Conservation (phyloP, 2,888 invertebrate species). For the Kryphioiulus occultus region DNA sequence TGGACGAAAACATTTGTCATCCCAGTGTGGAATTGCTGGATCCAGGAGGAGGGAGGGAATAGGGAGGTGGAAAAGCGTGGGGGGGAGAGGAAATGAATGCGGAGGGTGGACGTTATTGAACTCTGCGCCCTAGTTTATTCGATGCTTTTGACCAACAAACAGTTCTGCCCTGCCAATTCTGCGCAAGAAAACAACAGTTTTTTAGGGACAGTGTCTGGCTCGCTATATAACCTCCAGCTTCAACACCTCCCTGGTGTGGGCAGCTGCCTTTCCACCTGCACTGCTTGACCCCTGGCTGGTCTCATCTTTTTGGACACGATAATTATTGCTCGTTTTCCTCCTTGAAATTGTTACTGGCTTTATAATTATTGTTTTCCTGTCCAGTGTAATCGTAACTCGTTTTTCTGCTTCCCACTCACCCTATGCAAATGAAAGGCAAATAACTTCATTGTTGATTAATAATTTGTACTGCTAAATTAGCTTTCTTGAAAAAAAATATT, state of each 20-base stretch:
- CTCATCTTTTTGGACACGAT: too few relatives aligned
- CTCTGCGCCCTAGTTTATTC: neutral
- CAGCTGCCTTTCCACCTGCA: neutral
- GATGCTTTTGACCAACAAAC: slow-evolving; percentile 17
- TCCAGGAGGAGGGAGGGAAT: neutral
- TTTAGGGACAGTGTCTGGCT: neutral
- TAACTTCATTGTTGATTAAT: too few relatives aligned
- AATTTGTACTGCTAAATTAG: too few relatives aligned
- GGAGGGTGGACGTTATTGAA: slow-evolving; percentile 30
- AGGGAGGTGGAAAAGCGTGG: neutral
- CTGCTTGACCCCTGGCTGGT: neutral
- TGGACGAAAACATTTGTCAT: slow-evolving; percentile 45
- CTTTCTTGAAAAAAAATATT: too few relatives aligned
- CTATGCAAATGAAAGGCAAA: too few relatives aligned
- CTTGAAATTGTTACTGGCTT: too few relatives aligned
- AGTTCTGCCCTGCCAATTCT: slow-evolving; percentile 2
- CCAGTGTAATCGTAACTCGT: too few relatives aligned
- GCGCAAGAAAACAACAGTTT: neutral
- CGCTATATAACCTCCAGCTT: neutral
- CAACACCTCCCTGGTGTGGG: neutral
- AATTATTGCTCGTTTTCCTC: too few relatives aligned
- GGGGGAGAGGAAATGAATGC: neutral
- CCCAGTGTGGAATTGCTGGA: slow-evolving; percentile 14
- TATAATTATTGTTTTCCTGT: too few relatives aligned
- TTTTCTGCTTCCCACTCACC: too few relatives aligned